A percentile compares a stretch with the other conserved stretches of the same genome.
phyloP scores from a whole-genome alignment of 2,797 vertebrate species.

The Lindbergichthys nudifrons region DNA sequence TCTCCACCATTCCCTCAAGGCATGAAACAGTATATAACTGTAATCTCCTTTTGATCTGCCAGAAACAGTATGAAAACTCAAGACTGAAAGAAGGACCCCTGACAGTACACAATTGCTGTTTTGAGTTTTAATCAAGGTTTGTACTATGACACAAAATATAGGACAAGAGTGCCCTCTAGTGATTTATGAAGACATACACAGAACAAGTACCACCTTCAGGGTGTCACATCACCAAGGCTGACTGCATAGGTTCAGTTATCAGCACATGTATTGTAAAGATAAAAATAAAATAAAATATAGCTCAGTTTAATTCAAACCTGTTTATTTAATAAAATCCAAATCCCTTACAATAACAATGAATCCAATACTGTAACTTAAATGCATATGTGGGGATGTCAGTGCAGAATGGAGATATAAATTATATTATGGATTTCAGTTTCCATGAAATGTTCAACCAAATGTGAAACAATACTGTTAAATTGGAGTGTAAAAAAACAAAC shows the following conservation, averaged over 20 bases:
- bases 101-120: constrained; percentile 6
- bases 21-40: not conserved
- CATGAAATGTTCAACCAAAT: constrained; percentile 20
- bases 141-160: not conserved
- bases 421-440: constrained; percentile 13
- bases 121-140: constrained; percentile 1
- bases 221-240: not conserved
- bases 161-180: constrained; percentile 68
- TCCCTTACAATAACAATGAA: not conserved
- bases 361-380: constrained; percentile 21
- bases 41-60: constrained; percentile 18
- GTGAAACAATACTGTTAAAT: constrained; percentile 21
- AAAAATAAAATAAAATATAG: not conserved
- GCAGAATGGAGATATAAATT: constrained; percentile 47
- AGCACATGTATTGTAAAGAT: not conserved
- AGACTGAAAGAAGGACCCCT: not conserved
- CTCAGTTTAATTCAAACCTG: constrained; percentile 28
- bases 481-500: constrained; percentile 2
- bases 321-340: constrained; percentile 10
- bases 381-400: constrained; percentile 45
- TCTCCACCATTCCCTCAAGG: not conserved
- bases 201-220: not conserved
- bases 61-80: not conserved
- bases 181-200: constrained; percentile 31
- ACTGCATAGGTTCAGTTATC: not conserved